These are phyloP conservation scores for Sarcophaga peregrina DNA, from an alignment of 1,140 invertebrate species.

Conservation along the genomic window DNA sequence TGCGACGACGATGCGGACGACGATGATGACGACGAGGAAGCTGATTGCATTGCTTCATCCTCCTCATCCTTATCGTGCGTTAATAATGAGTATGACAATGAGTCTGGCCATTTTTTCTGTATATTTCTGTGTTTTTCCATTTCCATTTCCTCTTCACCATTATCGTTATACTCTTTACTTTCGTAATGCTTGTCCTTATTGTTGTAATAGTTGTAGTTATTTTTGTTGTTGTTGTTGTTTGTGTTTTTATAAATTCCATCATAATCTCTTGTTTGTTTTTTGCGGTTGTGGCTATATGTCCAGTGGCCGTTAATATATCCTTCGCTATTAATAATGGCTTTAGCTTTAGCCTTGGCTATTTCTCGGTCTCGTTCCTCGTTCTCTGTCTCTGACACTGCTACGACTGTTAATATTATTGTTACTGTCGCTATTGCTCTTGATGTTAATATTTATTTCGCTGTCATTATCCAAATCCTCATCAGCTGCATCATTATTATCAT, in stretches of 20 bases:
- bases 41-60: not conserved
- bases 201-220: conserved; percentile 42
- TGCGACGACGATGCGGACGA: conserved; percentile 45
- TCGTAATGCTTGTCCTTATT: conserved; percentile 40
- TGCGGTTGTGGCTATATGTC: conserved; percentile 12
- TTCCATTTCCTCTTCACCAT: not conserved
- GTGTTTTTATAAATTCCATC: not conserved
- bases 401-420: too few relatives aligned
- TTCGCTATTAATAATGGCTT: not conserved
- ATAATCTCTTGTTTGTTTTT: conserved; percentile 16
- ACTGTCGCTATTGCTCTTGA: conserved; percentile 17
- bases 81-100: conserved; percentile 4
- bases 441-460: conserved; percentile 38
- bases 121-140: not conserved
- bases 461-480: conserved; percentile 43
- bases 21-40: not conserved
- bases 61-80: not conserved
- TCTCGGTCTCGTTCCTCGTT: not conserved
- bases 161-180: not conserved
- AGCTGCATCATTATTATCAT: conserved; percentile 48
- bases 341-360: not conserved
- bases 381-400: not conserved
- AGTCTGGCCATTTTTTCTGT: not conserved
- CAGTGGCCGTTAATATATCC: conserved; percentile 43
- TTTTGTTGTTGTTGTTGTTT: conserved; percentile 39